Percentiles rank a stretch among this genome's conserved stretches.
These are phyloP conservation scores for Erpetoichthys calabaricus DNA, from an alignment of 2,797 vertebrate species.

Conservation along the genomic window DNA sequence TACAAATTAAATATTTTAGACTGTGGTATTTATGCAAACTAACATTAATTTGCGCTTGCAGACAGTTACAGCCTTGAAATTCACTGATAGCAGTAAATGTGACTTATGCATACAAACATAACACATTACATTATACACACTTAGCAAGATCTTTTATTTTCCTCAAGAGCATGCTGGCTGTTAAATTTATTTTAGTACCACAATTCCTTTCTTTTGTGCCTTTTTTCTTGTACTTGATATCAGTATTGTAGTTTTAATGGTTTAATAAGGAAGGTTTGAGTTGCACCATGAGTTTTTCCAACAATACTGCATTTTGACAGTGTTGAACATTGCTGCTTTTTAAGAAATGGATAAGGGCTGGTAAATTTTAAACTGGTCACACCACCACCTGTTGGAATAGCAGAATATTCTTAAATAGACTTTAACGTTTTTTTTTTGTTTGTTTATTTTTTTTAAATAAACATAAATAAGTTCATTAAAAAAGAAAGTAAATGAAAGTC, in stretches of 20 bases:
- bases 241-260: constrained; percentile 56
- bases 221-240: constrained; percentile 27
- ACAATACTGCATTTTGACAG: constrained; percentile 30
- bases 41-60: constrained; percentile 39
- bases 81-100: constrained; percentile 16
- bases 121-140: neutral
- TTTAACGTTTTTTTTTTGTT: constrained; percentile 28
- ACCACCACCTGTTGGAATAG: constrained; percentile 15
- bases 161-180: constrained; percentile 28
- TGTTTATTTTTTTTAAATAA: too few species aligned
- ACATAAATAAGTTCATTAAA: constrained; percentile 11
- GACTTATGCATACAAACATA: neutral
- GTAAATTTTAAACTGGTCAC: constrained; percentile 5
- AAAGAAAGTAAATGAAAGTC: constrained; percentile 21
- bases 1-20: constrained; percentile 57
- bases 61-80: constrained; percentile 18
- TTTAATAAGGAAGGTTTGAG: constrained; percentile 26
- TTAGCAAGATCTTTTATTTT: constrained; percentile 4
- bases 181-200: constrained; percentile 29
- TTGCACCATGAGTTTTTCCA: constrained; percentile 24
- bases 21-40: constrained; percentile 52
- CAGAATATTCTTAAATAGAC: neutral
- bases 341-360: constrained; percentile 22
- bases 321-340: constrained; percentile 32
- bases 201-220: constrained; percentile 13